These are phyloP conservation scores for Macrotrachela quadricornifera DNA, from an alignment of 1,140 invertebrate species.

Conservation along the genomic window DNA sequence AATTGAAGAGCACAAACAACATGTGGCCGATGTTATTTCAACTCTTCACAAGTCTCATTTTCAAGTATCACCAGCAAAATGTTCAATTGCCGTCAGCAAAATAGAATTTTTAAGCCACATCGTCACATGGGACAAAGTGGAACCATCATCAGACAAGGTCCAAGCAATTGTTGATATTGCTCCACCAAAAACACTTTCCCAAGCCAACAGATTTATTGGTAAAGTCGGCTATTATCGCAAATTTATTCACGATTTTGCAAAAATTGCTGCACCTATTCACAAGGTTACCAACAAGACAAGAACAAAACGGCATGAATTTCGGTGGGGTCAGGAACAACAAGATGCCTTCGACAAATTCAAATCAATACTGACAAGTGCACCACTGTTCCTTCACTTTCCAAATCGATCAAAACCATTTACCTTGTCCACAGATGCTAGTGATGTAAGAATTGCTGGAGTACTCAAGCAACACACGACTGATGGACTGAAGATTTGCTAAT, in stretches of 20 bases:
- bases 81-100: not conserved
- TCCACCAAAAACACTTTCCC: slow-evolving; percentile 14
- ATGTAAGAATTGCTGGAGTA: too few relatives aligned
- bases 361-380: slow-evolving; percentile 8
- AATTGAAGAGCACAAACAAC: not conserved
- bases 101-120: slow-evolving; percentile 15
- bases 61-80: slow-evolving; percentile 4
- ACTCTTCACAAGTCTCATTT: not conserved
- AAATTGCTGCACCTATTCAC: slow-evolving; percentile 13
- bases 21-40: slow-evolving; percentile 2
- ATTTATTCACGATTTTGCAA: slow-evolving; percentile 14
- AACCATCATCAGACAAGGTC: slow-evolving; percentile 15
- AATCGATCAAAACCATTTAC: too few relatives aligned
- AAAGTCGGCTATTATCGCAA: slow-evolving; percentile 16
- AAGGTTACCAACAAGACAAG: slow-evolving; percentile 10
- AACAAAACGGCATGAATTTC: slow-evolving; percentile 8
- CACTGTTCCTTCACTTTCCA: too few relatives aligned
- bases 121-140: slow-evolving; percentile 13
- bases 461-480: too few relatives aligned
- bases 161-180: slow-evolving; percentile 15
- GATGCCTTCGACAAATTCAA: slow-evolving; percentile 19
- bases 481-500: too few relatives aligned
- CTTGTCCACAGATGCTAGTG: too few relatives aligned
- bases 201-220: slow-evolving; percentile 17
- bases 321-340: slow-evolving; percentile 17